A percentile compares a stretch with the other conserved stretches of the same genome.
phyloP scores from a whole-genome alignment of 2,888 invertebrate genomes.

The Drosophila seclusa region DNA sequence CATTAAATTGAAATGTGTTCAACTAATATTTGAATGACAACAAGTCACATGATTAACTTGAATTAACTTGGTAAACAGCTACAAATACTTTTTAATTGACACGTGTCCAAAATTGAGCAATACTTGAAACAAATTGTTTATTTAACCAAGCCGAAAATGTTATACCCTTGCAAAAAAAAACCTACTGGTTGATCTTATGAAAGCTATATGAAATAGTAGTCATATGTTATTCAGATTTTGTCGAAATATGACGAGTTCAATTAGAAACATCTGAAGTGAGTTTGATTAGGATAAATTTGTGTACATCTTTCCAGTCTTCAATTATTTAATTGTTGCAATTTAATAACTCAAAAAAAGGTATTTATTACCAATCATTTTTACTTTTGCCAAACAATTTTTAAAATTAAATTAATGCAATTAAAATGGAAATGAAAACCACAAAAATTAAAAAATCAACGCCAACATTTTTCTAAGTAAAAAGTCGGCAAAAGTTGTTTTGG shows the following conservation, averaged over 20 bases:
- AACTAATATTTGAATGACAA: conserved; percentile 2
- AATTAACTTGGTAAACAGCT: conserved; percentile 14
- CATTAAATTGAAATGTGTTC: conserved; percentile 12
- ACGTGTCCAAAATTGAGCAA: conserved; percentile 12
- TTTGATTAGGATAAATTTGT: not conserved
- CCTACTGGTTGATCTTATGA: not conserved
- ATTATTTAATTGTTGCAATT: not conserved
- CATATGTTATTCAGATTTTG: rapidly evolving
- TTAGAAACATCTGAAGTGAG: not conserved
- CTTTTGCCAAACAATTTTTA: not conserved
- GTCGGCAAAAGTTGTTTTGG: not conserved
- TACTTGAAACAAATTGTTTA: not conserved
- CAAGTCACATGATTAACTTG: conserved; percentile 13
- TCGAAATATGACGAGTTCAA: not conserved
- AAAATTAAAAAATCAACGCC: not conserved
- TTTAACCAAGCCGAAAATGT: not conserved
- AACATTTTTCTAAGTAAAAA: not conserved
- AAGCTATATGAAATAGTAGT: not conserved
- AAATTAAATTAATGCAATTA: not conserved
- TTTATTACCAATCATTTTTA: not conserved
- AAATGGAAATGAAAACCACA: not conserved
- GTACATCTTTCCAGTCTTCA: not conserved
- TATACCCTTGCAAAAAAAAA: not conserved
- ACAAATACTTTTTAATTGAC: not conserved
- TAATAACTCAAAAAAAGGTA: not conserved